phyloP scores from a whole-genome alignment of 2,797 vertebrate species.

The Argya squamiceps region DNA sequence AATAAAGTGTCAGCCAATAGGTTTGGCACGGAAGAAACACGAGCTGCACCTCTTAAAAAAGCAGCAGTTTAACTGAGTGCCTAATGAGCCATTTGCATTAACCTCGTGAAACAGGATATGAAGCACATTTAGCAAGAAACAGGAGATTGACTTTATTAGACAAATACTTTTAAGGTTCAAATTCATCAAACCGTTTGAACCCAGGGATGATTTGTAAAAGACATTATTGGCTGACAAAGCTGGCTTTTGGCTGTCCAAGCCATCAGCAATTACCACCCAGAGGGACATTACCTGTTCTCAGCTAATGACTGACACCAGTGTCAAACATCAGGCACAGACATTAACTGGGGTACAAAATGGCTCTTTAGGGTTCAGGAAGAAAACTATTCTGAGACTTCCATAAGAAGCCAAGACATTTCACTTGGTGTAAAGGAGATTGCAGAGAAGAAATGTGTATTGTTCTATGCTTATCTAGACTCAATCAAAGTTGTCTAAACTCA shows the following conservation, averaged over 20 bases:
- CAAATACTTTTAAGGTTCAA: conserved; percentile 30
- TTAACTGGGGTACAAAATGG: not conserved
- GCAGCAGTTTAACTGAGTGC: not conserved
- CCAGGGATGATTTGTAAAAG: not conserved
- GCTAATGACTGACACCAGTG: not conserved
- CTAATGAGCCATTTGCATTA: conserved; percentile 28
- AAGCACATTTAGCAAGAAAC: conserved; percentile 7
- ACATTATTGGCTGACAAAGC: not conserved
- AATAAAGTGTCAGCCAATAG: not conserved
- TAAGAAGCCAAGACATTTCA: not conserved
- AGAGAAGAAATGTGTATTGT: not conserved
- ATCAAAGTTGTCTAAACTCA: not conserved
- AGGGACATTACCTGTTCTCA: conserved; percentile 16
- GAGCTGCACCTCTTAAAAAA: not conserved
- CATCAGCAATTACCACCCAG: conserved; percentile 1
- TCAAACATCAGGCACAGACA: not conserved
- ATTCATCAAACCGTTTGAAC: conserved; percentile 9
- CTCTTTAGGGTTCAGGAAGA: not conserved
- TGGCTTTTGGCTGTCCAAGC: conserved; percentile 1
- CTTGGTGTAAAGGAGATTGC: not conserved
- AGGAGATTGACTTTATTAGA: conserved; percentile 1
- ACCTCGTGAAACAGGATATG: not conserved
- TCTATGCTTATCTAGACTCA: not conserved
- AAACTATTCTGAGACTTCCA: not conserved
- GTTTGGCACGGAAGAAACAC: not conserved